Percentiles rank a stretch among this genome's conserved stretches.
Conservation (phyloP, 2,888 invertebrate species). For the Melitaea athalia region DNA sequence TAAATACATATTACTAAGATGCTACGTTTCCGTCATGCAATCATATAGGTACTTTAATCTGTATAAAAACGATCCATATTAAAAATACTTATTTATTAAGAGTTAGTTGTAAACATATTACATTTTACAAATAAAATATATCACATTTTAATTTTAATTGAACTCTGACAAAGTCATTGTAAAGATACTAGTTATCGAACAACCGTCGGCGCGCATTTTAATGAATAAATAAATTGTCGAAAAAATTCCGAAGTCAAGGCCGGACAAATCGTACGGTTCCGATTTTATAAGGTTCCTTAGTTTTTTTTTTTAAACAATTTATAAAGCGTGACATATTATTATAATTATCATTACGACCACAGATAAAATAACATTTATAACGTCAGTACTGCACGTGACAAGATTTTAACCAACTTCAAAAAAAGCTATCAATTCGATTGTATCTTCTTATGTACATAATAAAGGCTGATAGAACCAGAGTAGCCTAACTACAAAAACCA, state of each 20-base stretch:
- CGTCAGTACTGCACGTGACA: not conserved
- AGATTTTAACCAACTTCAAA: too few relatives aligned
- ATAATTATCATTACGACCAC: conserved; percentile 8
- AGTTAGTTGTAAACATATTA: not conserved
- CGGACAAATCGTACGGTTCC: conserved; percentile 47
- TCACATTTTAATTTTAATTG: not conserved
- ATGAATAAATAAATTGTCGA: conserved; percentile 30
- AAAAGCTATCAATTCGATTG: too few relatives aligned
- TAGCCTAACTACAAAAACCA: too few relatives aligned
- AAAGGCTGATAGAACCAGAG: too few relatives aligned
- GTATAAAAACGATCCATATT: too few relatives aligned
- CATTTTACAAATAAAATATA: not conserved
- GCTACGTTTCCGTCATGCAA: too few relatives aligned
- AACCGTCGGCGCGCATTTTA: conserved; percentile 12
- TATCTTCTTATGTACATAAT: too few relatives aligned
- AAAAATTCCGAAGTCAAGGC: conserved; percentile 51
- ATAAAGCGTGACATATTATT: conserved; percentile 61
- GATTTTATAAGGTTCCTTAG: conserved; percentile 29
- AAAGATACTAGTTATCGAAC: conserved; percentile 6
- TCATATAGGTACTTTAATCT: too few relatives aligned
- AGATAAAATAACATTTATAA: conserved; percentile 15
- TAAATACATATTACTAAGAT: too few relatives aligned
- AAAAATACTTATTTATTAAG: too few relatives aligned
- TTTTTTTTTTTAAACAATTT: conserved; percentile 62
- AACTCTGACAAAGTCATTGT: conserved; percentile 2